A percentile compares a stretch with the other conserved stretches of the same genome.
phyloP scores from a whole-genome alignment of 2,888 invertebrate species.

The Leucania comma region DNA sequence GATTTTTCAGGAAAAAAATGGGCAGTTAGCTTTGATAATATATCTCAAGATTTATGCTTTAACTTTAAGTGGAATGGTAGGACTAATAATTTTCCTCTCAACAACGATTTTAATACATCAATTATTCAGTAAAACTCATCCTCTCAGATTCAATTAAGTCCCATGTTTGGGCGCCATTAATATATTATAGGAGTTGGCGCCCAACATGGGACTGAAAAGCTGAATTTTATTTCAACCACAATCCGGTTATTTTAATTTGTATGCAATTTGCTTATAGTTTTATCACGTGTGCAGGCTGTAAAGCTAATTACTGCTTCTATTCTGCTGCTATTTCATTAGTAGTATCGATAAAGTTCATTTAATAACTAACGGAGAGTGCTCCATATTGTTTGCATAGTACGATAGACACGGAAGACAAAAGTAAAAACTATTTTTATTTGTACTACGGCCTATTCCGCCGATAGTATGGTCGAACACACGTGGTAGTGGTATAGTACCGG shows the following conservation, averaged over 20 bases:
- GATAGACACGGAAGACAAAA: slow-evolving; percentile 31
- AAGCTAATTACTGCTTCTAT: not conserved
- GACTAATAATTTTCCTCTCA: slow-evolving; percentile 38
- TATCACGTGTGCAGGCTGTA: not conserved
- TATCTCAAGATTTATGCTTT: slow-evolving; percentile 22
- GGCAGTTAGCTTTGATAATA: slow-evolving; percentile 17
- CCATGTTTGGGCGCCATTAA: slow-evolving; percentile 58
- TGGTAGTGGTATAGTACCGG: slow-evolving; percentile 70
- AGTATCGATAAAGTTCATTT: slow-evolving; percentile 20
- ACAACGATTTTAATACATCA: slow-evolving; percentile 41
- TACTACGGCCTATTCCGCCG: slow-evolving; percentile 65
- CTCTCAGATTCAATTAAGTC: slow-evolving; percentile 52
- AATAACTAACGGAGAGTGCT: not conserved
- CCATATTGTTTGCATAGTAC: slow-evolving; percentile 10
- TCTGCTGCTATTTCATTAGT: not conserved
- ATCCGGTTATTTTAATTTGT: slow-evolving; percentile 6
- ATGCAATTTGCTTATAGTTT: slow-evolving; percentile 5
- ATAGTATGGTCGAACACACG: slow-evolving; percentile 72
- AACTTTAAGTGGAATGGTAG: slow-evolving; percentile 16
- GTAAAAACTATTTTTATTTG: slow-evolving; percentile 67
- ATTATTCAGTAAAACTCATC: slow-evolving; percentile 47
- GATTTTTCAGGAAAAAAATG: not conserved
- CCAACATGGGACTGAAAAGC: slow-evolving; percentile 45
- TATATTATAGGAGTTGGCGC: slow-evolving; percentile 46
- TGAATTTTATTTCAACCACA: slow-evolving; percentile 38